Evolutionary conservation across 2,888 invertebrate genomes (phyloP).

Genomic region (Perizoma affinitatum): DNA sequence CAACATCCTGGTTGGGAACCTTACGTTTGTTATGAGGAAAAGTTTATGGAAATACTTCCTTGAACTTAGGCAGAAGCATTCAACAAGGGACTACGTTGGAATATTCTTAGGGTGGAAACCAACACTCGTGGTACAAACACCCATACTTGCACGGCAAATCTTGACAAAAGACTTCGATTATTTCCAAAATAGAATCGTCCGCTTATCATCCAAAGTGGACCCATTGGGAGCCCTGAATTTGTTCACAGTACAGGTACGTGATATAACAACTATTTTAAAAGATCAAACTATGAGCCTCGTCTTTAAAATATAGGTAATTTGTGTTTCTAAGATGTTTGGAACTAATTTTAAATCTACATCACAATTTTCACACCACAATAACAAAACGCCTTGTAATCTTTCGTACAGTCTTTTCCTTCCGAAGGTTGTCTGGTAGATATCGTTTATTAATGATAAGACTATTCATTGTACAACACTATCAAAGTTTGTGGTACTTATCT

Average conservation of each 20-base stretch:
- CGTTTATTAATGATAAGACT: too few relatives aligned
- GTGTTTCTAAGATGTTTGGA: too few relatives aligned
- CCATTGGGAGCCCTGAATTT: conserved; percentile 66
- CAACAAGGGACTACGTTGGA: conserved; percentile 55
- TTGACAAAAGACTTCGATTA: conserved; percentile 59
- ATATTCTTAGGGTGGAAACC: conserved; percentile 63
- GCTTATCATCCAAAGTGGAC: conserved; percentile 52
- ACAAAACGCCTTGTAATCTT: too few relatives aligned
- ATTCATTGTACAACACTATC: too few relatives aligned
- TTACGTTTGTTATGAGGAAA: conserved; percentile 60
- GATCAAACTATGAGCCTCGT: too few relatives aligned
- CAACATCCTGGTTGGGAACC: conserved; percentile 54
- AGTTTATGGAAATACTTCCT: conserved; percentile 58
- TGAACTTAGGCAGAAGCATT: conserved; percentile 48
- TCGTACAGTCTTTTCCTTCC: too few relatives aligned
- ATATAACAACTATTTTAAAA: not conserved
- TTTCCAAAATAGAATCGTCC: conserved; percentile 61
- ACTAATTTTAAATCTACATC: too few relatives aligned
- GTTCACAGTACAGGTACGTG: conserved; percentile 48
- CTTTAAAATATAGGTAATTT: too few relatives aligned
- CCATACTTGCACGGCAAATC: conserved; percentile 59
- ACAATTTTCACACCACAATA: too few relatives aligned
- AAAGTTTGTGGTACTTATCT: too few relatives aligned
- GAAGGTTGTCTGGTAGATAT: too few relatives aligned
- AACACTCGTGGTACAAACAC: conserved; percentile 58